Conservation (phyloP, 2,888 invertebrate species). For the Andrena dorsata region DNA sequence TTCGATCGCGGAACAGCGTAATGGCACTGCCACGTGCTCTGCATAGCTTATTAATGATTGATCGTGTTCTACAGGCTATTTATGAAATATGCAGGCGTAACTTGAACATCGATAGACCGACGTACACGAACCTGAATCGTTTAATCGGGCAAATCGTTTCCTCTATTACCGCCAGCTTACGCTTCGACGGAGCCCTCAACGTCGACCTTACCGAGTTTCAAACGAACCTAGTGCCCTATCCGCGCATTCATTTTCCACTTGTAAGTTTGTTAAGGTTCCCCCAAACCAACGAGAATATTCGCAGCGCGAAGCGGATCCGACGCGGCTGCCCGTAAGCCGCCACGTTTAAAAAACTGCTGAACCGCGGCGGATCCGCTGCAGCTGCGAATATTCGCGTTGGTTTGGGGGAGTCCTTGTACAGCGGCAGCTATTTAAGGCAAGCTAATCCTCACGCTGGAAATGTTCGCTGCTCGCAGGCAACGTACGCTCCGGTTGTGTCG, state of each 20-base stretch:
- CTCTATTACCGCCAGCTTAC: slow-evolving; percentile 94
- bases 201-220: slow-evolving; percentile 88
- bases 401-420: too few species aligned
- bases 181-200: slow-evolving; percentile 93
- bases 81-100: slow-evolving; percentile 85
- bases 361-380: too few species aligned
- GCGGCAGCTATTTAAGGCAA: too few species aligned
- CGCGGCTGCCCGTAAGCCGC: too few species aligned
- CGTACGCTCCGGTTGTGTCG: slow-evolving; percentile 87
- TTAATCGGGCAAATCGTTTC: slow-evolving; percentile 92
- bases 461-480: slow-evolving; percentile 70
- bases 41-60: not conserved
- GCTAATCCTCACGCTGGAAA: not conserved
- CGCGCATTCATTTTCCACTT: slow-evolving; percentile 94
- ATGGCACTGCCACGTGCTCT: not conserved
- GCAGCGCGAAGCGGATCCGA: too few species aligned
- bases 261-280: slow-evolving; percentile 56
- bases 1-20: not conserved
- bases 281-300: too few species aligned
- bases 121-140: slow-evolving; percentile 90
- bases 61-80: slow-evolving; percentile 70
- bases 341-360: too few species aligned
- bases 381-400: too few species aligned
- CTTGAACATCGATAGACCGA: slow-evolving; percentile 88
- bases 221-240: slow-evolving; percentile 93